phyloP scores from a whole-genome alignment of 2,888 invertebrate genomes.

The Polylopha cassiicola region DNA sequence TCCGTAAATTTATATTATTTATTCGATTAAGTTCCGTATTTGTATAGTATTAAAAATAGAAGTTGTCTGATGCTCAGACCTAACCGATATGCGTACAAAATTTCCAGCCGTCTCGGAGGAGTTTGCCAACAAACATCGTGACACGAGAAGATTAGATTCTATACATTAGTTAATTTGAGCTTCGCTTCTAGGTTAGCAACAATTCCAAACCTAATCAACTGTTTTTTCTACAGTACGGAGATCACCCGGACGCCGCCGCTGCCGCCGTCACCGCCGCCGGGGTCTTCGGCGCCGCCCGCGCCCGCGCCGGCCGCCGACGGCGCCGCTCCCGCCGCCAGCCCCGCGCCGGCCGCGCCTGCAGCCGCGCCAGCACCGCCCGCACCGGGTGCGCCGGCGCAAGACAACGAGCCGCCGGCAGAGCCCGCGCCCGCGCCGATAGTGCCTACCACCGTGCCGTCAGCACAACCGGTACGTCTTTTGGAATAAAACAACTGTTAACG shows the following conservation, averaged over 20 bases:
- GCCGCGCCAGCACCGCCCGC: constrained; percentile 24
- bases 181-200: too few species aligned
- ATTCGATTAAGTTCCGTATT: too few species aligned
- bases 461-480: constrained; percentile 20
- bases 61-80: too few species aligned
- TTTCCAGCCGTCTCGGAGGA: too few species aligned
- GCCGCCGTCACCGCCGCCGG: constrained; percentile 64
- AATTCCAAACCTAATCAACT: constrained; percentile 10
- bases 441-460: constrained; percentile 20
- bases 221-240: constrained; percentile 44
- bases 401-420: constrained; percentile 20
- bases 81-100: too few species aligned
- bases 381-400: constrained; percentile 30
- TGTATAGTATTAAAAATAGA: too few species aligned
- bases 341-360: constrained; percentile 34
- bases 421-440: constrained; percentile 20
- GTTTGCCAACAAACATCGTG: too few species aligned
- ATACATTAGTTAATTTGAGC: too few species aligned
- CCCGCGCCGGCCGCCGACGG: constrained; percentile 34
- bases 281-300: constrained; percentile 53
- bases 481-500: too few species aligned
- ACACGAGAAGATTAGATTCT: too few species aligned
- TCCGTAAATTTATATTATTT: too few species aligned
- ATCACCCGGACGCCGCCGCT: constrained; percentile 55
- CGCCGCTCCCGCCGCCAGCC: constrained; percentile 33